phyloP scores from a whole-genome alignment of 1,140 invertebrate species.

The Microplitis mediator region DNA sequence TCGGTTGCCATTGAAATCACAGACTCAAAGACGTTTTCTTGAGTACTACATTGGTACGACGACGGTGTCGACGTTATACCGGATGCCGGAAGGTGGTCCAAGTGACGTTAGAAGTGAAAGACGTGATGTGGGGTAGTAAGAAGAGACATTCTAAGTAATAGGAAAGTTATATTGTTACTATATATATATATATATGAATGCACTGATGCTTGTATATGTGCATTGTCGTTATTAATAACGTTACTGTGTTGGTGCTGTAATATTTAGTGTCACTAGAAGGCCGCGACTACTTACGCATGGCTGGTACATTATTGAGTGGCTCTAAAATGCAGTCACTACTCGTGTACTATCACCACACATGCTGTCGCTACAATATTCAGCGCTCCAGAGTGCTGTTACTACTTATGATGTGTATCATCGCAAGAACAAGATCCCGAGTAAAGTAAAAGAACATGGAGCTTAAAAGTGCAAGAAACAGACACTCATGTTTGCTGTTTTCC shows the following conservation, averaged over 20 bases:
- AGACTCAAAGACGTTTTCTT: not conserved
- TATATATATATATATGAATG: too few relatives aligned
- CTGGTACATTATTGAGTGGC: too few relatives aligned
- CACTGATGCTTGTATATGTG: too few relatives aligned
- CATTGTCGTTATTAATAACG: too few relatives aligned
- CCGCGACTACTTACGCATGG: too few relatives aligned
- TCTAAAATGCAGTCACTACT: too few relatives aligned
- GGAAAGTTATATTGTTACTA: not conserved
- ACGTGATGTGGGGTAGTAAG: constrained; percentile 16
- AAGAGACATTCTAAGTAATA: not conserved
- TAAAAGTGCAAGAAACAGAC: constrained; percentile 31
- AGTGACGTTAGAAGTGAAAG: constrained; percentile 19
- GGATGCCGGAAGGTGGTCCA: not conserved
- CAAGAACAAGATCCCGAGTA: not conserved
- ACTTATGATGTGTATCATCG: not conserved
- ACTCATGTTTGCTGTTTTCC: constrained; percentile 28
- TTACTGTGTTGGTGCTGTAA: too few relatives aligned
- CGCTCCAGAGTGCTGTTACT: not conserved
- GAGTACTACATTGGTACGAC: not conserved
- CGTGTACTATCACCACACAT: too few relatives aligned
- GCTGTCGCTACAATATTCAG: too few relatives aligned
- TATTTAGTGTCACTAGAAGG: too few relatives aligned
- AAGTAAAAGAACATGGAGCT: constrained; percentile 28
- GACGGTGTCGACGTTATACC: not conserved
- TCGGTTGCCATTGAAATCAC: not conserved